Base-by-base conservation (phyloP, 2,113 vertebrate species). In the Psilopogon haemacephalus region DNA sequence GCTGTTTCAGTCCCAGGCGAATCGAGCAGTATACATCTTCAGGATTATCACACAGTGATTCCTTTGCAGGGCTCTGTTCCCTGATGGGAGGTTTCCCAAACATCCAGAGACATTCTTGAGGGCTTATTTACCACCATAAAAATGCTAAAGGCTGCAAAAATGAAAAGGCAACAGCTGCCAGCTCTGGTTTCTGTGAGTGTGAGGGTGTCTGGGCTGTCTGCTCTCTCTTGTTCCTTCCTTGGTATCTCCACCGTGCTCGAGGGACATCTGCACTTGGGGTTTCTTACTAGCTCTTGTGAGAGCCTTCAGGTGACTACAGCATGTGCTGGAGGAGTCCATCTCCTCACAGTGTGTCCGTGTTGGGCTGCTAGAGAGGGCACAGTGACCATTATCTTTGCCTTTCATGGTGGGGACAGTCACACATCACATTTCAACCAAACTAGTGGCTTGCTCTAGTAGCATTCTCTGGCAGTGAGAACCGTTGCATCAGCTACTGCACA, bases 81-180 rank as follows among this genome's bases (percentile, higher is more conserved):
- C 32, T 88, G 86, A 84, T 1, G 4, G 64, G 59, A 95, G 27
- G 55, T 89, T 95, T 91, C 82, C 84, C 40, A 89, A 89, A 79
- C 30, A 88, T 76, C 33, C 55, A 70, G n/a, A 89, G 72, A 55
- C 17, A 93, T 91, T 91, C 89, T 84, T 91, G 82, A 83, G 76
- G 68, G 33, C 55, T 89, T 93, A n/a, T 89, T 75, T 28, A 89
- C 71, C 68, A 63, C 78, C 2, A 8, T 40, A 88, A 94, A 91
- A 80, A 67, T 59, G 60, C 52, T 91, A 67, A 85, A 86, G 37
- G 14, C 56, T 73, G 75, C 46, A 74, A 80, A 89, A 94, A 79
- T 56, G 37, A 88, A 80, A 88, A 88, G 26, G 17, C 12, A 55
- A 55, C 64, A 85, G 30, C 68, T 87, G 60, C 40, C 12, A 69